Evolutionary conservation across 2,888 invertebrate genomes (phyloP).

Genomic region (Drosophila basisetae): DNA sequence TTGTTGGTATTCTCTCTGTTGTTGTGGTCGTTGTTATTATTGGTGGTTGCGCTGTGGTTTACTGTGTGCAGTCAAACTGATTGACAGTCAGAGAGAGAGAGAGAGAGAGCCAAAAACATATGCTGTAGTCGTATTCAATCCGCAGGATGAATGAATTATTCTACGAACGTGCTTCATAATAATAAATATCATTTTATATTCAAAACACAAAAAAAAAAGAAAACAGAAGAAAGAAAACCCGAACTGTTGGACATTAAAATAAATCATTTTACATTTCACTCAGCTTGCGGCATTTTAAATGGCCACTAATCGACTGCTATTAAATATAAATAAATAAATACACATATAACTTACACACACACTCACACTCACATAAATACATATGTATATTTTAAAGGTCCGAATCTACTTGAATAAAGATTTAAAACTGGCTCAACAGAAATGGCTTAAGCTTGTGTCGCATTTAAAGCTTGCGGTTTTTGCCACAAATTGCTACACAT

Average conservation of each 20-base stretch:
- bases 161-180: neutral
- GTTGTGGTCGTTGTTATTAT: neutral
- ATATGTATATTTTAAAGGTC: neutral
- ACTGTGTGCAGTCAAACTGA: constrained; percentile 41
- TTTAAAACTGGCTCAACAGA: neutral
- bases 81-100: constrained; percentile 49
- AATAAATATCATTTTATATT: neutral
- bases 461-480: constrained; percentile 2
- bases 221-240: neutral
- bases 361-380: neutral
- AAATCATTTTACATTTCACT: neutral
- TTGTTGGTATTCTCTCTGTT: neutral
- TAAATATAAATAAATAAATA: neutral
- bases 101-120: neutral
- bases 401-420: neutral
- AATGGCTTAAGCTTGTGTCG: neutral
- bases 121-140: neutral
- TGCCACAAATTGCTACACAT: neutral
- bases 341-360: accelerated
- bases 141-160: neutral
- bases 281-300: neutral
- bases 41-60: constrained; percentile 17
- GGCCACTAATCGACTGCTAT: neutral
- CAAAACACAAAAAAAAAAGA: neutral
- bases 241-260: neutral